Percentiles rank a stretch among this genome's conserved stretches.
Conservation (phyloP, 92 coral and sea anemone genomes). For the Zoanthus gigantus region DNA sequence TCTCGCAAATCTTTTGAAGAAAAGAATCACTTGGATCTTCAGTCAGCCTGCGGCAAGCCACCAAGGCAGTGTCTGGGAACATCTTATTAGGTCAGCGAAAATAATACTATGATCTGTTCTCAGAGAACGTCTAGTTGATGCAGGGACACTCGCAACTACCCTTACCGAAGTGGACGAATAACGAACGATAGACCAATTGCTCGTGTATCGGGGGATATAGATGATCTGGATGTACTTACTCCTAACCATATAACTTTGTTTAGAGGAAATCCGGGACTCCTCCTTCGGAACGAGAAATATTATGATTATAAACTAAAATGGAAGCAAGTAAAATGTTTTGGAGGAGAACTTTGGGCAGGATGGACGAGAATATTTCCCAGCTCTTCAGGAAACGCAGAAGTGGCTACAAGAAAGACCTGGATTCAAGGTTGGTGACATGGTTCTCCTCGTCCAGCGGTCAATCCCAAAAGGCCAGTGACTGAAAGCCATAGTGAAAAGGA, state of each 20-base stretch:
- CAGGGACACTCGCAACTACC: conserved; percentile 60
- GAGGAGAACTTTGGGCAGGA: conserved; percentile 46
- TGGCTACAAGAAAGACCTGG: conserved; percentile 55
- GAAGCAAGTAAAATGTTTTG: conserved; percentile 68
- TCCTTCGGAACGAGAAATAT: conserved; percentile 30
- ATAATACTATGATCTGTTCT: conserved; percentile 62
- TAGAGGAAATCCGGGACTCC: conserved; percentile 42
- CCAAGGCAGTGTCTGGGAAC: conserved; percentile 51
- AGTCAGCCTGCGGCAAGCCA: conserved; percentile 72
- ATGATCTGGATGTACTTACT: conserved; percentile 62
- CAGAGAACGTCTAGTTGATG: conserved; percentile 64
- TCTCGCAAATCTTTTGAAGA: conserved; percentile 32
- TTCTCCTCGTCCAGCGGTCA: conserved; percentile 36
- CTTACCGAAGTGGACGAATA: conserved; percentile 67
- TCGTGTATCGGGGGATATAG: conserved; percentile 60
- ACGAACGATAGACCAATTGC: conserved; percentile 69
- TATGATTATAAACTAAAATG: conserved; percentile 63
- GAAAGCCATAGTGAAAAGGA: conserved; percentile 50
- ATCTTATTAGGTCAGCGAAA: conserved; percentile 63
- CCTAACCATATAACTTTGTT: conserved; percentile 57
- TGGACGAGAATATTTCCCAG: conserved; percentile 34
- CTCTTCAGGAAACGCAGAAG: conserved; percentile 58
- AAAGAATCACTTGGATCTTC: conserved; percentile 56
- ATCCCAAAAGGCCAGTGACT: conserved; percentile 58
- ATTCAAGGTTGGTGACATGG: conserved; percentile 64